These are phyloP conservation scores for Scelioninae gen. 1 DNA, from an alignment of 2,888 invertebrate genomes.

Conservation along the genomic window DNA sequence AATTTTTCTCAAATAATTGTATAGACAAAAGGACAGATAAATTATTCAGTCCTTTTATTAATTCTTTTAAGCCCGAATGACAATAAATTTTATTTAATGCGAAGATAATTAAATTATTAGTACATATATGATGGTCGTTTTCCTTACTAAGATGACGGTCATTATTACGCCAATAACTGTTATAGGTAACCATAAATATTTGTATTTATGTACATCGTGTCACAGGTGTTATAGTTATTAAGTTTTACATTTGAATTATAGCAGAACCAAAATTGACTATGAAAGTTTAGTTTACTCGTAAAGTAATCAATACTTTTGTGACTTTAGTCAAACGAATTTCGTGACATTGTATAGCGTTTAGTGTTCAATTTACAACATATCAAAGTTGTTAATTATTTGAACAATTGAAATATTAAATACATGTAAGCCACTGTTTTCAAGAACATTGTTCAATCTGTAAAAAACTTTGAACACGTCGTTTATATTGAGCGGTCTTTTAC, in stretches of 20 bases:
- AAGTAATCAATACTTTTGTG: conserved; percentile 26
- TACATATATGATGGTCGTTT: neutral
- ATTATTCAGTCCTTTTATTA: neutral
- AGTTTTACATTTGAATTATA: conserved; percentile 1
- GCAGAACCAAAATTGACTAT: conserved; percentile 11
- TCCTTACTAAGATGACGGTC: neutral
- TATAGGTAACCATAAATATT: neutral
- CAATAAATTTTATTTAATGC: neutral
- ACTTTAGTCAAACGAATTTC: neutral
- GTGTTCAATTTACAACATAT: neutral
- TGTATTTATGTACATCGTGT: neutral
- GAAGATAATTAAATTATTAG: too few relatives aligned
- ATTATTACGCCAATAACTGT: conserved; percentile 15
- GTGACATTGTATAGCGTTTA: neutral
- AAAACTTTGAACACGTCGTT: neutral
- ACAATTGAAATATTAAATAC: neutral
- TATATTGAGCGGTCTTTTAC: neutral
- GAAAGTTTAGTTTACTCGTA: conserved; percentile 6
- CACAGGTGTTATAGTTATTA: conserved; percentile 5
- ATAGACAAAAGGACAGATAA: neutral
- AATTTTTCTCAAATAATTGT: neutral
- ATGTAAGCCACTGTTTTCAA: neutral
- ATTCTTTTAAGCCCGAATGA: neutral
- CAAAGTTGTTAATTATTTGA: conserved; percentile 12
- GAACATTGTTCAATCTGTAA: neutral